phyloP scores from a whole-genome alignment of 1,140 invertebrate species.

The Lineus longissimus region DNA sequence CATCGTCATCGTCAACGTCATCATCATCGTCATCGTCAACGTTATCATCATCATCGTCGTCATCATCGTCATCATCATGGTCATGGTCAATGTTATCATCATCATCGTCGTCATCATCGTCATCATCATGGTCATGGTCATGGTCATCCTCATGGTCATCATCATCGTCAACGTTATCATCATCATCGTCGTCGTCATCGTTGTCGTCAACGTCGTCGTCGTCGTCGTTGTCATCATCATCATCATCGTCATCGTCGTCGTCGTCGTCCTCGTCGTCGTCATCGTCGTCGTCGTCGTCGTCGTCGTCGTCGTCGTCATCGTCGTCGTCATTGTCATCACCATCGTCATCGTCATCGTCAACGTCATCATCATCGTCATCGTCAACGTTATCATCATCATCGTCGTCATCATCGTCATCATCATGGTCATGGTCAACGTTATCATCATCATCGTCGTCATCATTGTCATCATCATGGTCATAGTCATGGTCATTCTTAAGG shows the following conservation, averaged over 20 bases:
- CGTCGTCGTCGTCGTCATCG: background rate
- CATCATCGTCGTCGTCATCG: background rate
- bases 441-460: conserved; percentile 1
- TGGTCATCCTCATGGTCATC: background rate
- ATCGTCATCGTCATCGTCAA: background rate
- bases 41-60: conserved; percentile 1
- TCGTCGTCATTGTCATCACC: background rate
- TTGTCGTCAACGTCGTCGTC: too few species aligned
- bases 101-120: conserved; percentile 3
- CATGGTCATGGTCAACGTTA: too few species aligned
- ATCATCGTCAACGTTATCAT: background rate
- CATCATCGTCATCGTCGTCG: conserved; percentile 1
- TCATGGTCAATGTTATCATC: background rate
- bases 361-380: conserved; percentile 1
- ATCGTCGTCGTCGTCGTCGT: conserved; percentile 1
- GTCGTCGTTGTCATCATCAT: background rate
- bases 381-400: background rate
- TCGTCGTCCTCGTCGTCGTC: background rate
- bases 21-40: background rate
- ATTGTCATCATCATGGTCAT: too few species aligned
- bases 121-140: too few species aligned
- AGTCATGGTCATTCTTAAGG: too few species aligned
- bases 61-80: too few species aligned
- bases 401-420: conserved; percentile 1
- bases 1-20: background rate